Evolutionary conservation across 1,140 invertebrate species (phyloP).

Genomic region (Sinonovacula constricta): DNA sequence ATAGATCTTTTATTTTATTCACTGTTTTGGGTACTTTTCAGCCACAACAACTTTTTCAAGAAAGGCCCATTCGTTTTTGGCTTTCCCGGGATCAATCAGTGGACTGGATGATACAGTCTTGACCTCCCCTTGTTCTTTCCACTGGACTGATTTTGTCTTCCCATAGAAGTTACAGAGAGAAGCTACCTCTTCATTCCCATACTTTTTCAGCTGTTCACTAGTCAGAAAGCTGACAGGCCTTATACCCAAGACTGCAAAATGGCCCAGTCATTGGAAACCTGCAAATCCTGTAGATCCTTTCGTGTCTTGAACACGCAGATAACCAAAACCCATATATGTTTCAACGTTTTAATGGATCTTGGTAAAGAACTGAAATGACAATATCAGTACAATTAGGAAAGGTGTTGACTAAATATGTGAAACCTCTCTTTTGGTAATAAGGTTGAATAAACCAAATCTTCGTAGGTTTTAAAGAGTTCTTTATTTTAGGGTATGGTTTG

Average conservation of each 20-base stretch:
- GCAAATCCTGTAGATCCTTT: too few relatives aligned
- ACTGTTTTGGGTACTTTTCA: constrained; percentile 34
- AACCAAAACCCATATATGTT: too few relatives aligned
- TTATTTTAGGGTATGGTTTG: too few relatives aligned
- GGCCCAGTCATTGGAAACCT: constrained; percentile 5
- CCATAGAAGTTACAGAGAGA: constrained; percentile 3
- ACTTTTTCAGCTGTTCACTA: background rate
- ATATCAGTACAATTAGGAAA: too few relatives aligned
- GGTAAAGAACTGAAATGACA: too few relatives aligned
- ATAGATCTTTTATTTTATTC: constrained; percentile 22
- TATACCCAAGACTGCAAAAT: background rate
- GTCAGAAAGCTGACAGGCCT: constrained; percentile 10
- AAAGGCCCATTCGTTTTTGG: constrained; percentile 28
- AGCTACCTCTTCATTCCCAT: constrained; percentile 1
- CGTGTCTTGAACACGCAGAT: too few relatives aligned
- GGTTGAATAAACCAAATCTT: too few relatives aligned
- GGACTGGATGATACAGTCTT: constrained; percentile 9
- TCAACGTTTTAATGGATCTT: too few relatives aligned
- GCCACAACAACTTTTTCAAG: constrained; percentile 31
- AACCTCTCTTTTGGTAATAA: too few relatives aligned
- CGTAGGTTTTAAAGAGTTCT: too few relatives aligned
- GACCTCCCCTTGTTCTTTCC: constrained; percentile 5
- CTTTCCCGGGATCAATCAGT: constrained; percentile 5
- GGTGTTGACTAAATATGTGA: too few relatives aligned
- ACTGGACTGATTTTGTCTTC: constrained; percentile 1